Evolutionary conservation across 2,113 vertebrate genomes (phyloP).

Genomic region (Mugil cephalus): DNA sequence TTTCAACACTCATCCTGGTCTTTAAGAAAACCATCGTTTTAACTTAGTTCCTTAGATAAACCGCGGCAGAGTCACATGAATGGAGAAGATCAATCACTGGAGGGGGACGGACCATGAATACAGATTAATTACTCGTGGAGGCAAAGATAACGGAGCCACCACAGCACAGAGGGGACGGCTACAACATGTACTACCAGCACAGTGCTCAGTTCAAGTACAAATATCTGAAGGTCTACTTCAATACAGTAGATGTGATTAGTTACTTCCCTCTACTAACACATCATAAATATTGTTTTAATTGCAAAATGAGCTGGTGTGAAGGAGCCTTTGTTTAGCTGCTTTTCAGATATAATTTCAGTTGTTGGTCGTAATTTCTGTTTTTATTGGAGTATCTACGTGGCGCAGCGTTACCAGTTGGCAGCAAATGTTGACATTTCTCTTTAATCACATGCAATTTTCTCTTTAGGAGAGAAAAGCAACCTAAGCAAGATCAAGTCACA

Average conservation of each 20-base stretch:
- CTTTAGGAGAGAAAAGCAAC: constrained; percentile 50
- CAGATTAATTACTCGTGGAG: too few species aligned
- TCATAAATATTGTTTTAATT: constrained; percentile 10
- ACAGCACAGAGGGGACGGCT: too few species aligned
- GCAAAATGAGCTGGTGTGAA: not conserved
- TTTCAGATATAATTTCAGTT: not conserved
- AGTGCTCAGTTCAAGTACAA: too few species aligned
- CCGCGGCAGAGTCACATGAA: too few species aligned
- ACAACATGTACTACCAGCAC: too few species aligned
- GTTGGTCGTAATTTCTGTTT: constrained; percentile 39
- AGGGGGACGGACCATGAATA: too few species aligned
- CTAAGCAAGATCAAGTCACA: constrained; percentile 57
- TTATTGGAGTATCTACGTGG: constrained; percentile 23
- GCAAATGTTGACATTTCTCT: constrained; percentile 47
- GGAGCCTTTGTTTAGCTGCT: not conserved
- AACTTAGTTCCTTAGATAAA: too few species aligned
- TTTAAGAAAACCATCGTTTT: too few species aligned
- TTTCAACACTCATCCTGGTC: too few species aligned
- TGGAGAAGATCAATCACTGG: too few species aligned
- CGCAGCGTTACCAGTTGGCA: constrained; percentile 33
- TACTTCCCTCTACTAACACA: not conserved
- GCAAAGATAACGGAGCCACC: too few species aligned
- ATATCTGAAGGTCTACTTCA: too few species aligned
- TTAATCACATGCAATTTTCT: constrained; percentile 64
- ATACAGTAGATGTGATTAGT: not conserved